A percentile compares a stretch with the other conserved stretches of the same genome.
phyloP scores from a whole-genome alignment of 2,113 vertebrate species.

The Oryzias javanicus region DNA sequence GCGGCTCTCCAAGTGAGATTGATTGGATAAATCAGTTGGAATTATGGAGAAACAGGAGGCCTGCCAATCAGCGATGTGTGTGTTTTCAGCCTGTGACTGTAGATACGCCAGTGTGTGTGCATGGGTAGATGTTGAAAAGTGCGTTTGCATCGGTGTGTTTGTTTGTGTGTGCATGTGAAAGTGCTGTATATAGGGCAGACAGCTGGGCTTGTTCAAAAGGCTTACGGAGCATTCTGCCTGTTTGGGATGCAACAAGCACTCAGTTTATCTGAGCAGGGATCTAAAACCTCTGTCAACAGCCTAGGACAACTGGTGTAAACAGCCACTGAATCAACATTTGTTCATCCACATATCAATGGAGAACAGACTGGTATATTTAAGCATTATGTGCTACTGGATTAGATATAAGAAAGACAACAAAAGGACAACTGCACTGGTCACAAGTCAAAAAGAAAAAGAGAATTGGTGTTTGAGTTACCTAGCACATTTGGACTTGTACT shows the following conservation, averaged over 20 bases:
- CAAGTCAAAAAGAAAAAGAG: conserved; percentile 24
- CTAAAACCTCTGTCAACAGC: conserved; percentile 75
- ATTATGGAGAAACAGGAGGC: conserved; percentile 73
- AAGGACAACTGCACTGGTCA: conserved; percentile 27
- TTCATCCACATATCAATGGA: conserved; percentile 54
- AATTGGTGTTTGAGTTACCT: no score
- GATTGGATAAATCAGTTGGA: conserved; percentile 74
- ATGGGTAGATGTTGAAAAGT: conserved; percentile 43
- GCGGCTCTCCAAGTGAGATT: conserved; percentile 69
- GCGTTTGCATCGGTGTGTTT: conserved; percentile 22
- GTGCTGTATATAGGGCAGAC: conserved; percentile 65
- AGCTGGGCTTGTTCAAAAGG: conserved; percentile 77
- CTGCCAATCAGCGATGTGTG: conserved; percentile 70
- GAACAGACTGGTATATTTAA: conserved; percentile 36
- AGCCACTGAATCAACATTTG: conserved; percentile 67
- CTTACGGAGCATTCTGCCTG: conserved; percentile 73
- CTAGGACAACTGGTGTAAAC: conserved; percentile 70
- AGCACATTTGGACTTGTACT: no score
- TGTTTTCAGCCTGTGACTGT: conserved; percentile 35
- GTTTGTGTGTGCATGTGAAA: conserved; percentile 27
- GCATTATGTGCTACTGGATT: conserved; percentile 16
- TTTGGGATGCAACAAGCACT: conserved; percentile 70
- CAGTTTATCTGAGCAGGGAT: conserved; percentile 71
- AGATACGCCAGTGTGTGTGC: conserved; percentile 45
- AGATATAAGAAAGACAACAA: conserved; percentile 20